phyloP scores from a whole-genome alignment of 2,888 invertebrate species.

The Tridacna crocea region DNA sequence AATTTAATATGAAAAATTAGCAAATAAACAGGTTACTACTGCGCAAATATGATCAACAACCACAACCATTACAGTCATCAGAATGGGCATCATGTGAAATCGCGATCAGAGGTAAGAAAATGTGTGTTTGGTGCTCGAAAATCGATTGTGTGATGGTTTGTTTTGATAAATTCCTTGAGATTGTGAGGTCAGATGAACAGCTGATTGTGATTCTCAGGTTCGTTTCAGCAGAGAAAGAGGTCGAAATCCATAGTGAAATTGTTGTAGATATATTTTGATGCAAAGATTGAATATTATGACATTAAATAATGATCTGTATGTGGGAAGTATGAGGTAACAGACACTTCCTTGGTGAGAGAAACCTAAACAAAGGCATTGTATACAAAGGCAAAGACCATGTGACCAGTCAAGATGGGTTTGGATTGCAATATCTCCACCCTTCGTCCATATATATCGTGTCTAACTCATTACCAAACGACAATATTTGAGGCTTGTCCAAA shows the following conservation, averaged over 20 bases:
- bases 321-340: too few relatives aligned
- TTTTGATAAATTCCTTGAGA: conserved; percentile 41
- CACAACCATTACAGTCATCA: conserved; percentile 76
- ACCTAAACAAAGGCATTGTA: conserved; percentile 27
- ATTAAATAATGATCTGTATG: too few relatives aligned
- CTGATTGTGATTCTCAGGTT: conserved; percentile 29
- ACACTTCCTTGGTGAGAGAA: too few relatives aligned
- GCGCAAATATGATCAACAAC: conserved; percentile 68
- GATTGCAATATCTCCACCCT: too few relatives aligned
- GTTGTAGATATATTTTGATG: too few relatives aligned
- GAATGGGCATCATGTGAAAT: conserved; percentile 69
- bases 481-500: too few relatives aligned
- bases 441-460: too few relatives aligned
- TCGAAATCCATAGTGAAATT: too few relatives aligned
- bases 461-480: too few relatives aligned
- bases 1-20: conserved; percentile 58
- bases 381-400: conserved; percentile 14
- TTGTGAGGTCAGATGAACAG: conserved; percentile 45
- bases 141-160: conserved; percentile 36
- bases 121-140: not conserved
- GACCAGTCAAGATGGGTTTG: not conserved
- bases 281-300: too few relatives aligned
- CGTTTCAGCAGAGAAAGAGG: too few relatives aligned
- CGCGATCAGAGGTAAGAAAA: conserved; percentile 74
- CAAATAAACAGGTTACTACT: conserved; percentile 31